These are phyloP conservation scores for Hypothenemus hampei DNA, from an alignment of 1,140 invertebrate species.

Conservation along the genomic window DNA sequence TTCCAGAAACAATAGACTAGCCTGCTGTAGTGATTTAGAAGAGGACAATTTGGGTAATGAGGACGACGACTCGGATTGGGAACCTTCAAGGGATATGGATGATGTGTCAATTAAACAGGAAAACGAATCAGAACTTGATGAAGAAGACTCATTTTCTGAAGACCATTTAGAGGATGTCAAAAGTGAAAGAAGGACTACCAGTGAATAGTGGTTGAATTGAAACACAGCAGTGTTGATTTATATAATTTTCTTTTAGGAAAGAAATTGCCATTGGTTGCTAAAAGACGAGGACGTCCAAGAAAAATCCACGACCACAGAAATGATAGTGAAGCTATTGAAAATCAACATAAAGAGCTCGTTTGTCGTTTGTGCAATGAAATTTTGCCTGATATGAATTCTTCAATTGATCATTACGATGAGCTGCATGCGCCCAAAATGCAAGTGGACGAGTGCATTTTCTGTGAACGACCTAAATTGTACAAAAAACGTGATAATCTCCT, in stretches of 20 bases:
- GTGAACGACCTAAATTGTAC: constrained; percentile 13
- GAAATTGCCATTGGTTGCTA: background rate
- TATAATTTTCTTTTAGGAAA: background rate
- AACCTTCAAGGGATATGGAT: constrained; percentile 3
- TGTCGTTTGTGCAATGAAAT: constrained; percentile 8
- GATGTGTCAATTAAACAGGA: background rate
- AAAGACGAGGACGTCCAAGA: constrained; percentile 11
- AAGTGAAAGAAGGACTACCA: background rate
- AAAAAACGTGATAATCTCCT: constrained; percentile 16
- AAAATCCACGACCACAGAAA: constrained; percentile 3
- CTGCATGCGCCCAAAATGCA: constrained; percentile 4
- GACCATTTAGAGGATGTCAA: background rate
- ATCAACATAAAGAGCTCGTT: constrained; percentile 8
- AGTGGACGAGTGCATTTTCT: constrained; percentile 15
- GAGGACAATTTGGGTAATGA: constrained; percentile 9
- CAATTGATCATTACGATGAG: constrained; percentile 21
- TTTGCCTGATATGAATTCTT: constrained; percentile 10
- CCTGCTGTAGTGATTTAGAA: constrained; percentile 11
- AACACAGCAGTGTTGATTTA: background rate
- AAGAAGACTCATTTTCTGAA: background rate
- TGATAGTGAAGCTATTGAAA: constrained; percentile 12
- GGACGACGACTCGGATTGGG: constrained; percentile 21
- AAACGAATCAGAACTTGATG: background rate
- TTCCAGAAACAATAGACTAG: background rate
- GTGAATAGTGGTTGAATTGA: background rate